phyloP scores from a whole-genome alignment of 1,140 invertebrate genomes.

The Thereuonema tuberculata region DNA sequence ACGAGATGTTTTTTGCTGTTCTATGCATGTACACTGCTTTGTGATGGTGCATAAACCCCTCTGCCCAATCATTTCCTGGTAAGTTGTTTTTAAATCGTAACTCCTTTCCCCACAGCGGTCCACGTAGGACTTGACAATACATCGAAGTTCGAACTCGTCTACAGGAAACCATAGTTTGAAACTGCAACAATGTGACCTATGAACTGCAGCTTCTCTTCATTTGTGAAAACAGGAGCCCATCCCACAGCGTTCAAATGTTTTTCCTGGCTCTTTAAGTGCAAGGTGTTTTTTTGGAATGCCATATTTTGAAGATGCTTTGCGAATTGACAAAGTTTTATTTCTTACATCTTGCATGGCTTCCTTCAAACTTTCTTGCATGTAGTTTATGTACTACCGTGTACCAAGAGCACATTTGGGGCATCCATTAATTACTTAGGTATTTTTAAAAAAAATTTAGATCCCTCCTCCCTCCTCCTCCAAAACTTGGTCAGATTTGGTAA shows the following conservation, averaged over 20 bases:
- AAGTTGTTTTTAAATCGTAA: neutral
- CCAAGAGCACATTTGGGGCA: neutral
- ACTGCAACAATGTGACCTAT: neutral
- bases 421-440: too few species aligned
- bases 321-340: neutral
- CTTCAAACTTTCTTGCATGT: neutral
- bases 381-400: neutral
- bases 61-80: neutral
- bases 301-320: neutral
- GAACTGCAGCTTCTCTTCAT: neutral
- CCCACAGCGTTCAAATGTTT: neutral
- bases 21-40: neutral
- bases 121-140: neutral
- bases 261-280: neutral
- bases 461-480: too few species aligned
- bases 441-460: too few species aligned
- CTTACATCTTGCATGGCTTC: neutral
- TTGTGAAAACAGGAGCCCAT: neutral
- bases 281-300: neutral
- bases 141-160: neutral
- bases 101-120: neutral
- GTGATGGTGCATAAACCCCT: neutral
- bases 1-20: slow-evolving; percentile 8
- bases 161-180: neutral
- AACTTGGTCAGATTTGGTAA: too few species aligned